These are phyloP conservation scores for Agriopis leucophaearia DNA, from an alignment of 2,888 invertebrate species.

Conservation along the genomic window DNA sequence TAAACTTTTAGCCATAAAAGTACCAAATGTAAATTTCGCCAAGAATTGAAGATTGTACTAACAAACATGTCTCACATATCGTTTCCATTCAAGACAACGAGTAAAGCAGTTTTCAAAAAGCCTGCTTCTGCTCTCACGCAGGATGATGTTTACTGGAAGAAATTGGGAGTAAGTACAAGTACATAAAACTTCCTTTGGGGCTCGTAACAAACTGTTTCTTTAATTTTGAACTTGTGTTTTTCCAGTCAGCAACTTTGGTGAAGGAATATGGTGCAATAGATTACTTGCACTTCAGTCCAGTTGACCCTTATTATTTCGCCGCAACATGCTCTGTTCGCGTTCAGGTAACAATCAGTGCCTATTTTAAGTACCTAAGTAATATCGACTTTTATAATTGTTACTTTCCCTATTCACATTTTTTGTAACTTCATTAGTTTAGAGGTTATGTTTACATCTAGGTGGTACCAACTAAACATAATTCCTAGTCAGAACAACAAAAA, in stretches of 20 bases:
- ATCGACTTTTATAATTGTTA: background rate
- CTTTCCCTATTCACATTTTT: background rate
- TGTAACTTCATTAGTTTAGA: background rate
- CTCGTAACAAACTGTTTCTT: background rate
- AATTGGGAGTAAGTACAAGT: slow-evolving; percentile 90
- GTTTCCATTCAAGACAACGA: slow-evolving; percentile 90
- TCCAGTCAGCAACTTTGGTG: slow-evolving; percentile 92
- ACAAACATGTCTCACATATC: slow-evolving; percentile 74
- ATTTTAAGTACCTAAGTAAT: background rate
- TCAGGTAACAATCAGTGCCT: slow-evolving; percentile 71
- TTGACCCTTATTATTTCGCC: slow-evolving; percentile 96
- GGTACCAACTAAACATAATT: no score
- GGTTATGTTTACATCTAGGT: slow-evolving; percentile 8
- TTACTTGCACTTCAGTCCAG: slow-evolving; percentile 95
- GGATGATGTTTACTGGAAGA: slow-evolving; percentile 95
- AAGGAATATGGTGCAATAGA: slow-evolving; percentile 98
- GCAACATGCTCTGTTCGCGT: slow-evolving; percentile 97
- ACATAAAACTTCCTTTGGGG: background rate
- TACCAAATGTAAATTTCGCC: slow-evolving; percentile 23
- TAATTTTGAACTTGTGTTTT: slow-evolving; percentile 34
- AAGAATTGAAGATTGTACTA: background rate
- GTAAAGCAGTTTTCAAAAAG: slow-evolving; percentile 89
- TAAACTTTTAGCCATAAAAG: background rate
- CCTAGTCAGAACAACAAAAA: no score
- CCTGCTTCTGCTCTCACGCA: slow-evolving; percentile 89